A percentile compares a stretch with the other conserved stretches of the same genome.
phyloP scores from a whole-genome alignment of 2,797 vertebrate genomes.

The Bovichtus diacanthus region DNA sequence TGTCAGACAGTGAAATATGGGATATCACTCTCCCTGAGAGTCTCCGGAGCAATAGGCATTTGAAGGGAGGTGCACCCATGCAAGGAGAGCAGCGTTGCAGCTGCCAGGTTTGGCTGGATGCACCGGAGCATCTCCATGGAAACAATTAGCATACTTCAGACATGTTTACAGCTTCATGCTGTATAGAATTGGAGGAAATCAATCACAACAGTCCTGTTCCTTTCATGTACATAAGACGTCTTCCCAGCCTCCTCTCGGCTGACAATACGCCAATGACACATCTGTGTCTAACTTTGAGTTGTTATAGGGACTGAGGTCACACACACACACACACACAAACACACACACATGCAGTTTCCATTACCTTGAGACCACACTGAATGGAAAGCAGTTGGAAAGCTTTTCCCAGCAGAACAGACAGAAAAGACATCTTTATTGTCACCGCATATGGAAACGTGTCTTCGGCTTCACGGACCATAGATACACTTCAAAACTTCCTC shows the following conservation, averaged over 20 bases:
- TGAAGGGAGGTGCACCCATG: conserved; percentile 53
- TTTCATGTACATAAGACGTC: conserved; percentile 4
- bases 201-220: conserved; percentile 13
- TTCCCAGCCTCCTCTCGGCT: conserved; percentile 5
- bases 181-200: conserved; percentile 25
- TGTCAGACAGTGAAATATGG: conserved; percentile 54
- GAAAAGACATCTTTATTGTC: too few relatives aligned
- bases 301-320: neutral
- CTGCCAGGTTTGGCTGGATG: conserved; percentile 37
- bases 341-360: conserved; percentile 11
- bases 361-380: conserved; percentile 18
- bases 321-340: too few relatives aligned
- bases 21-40: conserved; percentile 42
- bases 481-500: too few relatives aligned
- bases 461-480: too few relatives aligned
- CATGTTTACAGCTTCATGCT: conserved; percentile 47
- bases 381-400: conserved; percentile 6
- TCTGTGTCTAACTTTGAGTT: conserved; percentile 19
- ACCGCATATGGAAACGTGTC: too few relatives aligned
- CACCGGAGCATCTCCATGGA: conserved; percentile 60
- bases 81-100: conserved; percentile 29
- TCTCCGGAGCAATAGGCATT: conserved; percentile 49
- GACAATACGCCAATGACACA: conserved; percentile 3
- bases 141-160: conserved; percentile 37
- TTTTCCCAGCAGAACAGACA: neutral